phyloP scores from a whole-genome alignment of 2,797 vertebrate genomes.

The Toxotes lorentzi region DNA sequence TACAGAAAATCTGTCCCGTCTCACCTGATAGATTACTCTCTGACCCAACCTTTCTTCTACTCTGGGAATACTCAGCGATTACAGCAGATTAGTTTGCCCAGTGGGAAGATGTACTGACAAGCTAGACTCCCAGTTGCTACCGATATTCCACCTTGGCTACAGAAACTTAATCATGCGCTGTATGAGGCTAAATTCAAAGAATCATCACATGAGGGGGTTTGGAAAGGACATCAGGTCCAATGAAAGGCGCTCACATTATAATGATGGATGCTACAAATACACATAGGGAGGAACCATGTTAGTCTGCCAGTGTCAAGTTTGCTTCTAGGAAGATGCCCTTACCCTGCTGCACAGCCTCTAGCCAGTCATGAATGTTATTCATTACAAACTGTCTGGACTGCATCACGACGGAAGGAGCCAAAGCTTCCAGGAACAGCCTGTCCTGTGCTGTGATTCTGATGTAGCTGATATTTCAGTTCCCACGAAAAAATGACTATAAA shows the following conservation, averaged over 20 bases:
- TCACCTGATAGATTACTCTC: slow-evolving; percentile 38
- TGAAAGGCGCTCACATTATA: slow-evolving; percentile 15
- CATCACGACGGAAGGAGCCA: slow-evolving; percentile 41
- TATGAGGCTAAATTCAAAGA: slow-evolving; percentile 21
- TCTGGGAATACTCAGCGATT: slow-evolving; percentile 2
- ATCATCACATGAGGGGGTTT: slow-evolving; percentile 21
- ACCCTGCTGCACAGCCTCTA: slow-evolving; percentile 2
- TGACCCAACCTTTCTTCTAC: slow-evolving; percentile 12
- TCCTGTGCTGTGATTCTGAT: slow-evolving; percentile 35
- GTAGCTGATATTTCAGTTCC: slow-evolving; percentile 2
- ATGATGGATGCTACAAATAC: slow-evolving; percentile 24
- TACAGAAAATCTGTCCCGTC: slow-evolving; percentile 24
- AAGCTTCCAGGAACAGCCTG: slow-evolving; percentile 53
- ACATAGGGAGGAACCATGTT: slow-evolving; percentile 28
- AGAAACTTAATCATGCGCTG: slow-evolving; percentile 6
- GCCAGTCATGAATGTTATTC: slow-evolving; percentile 35
- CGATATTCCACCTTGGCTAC: slow-evolving; percentile 17
- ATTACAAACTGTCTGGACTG: slow-evolving; percentile 46
- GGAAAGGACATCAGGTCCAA: slow-evolving; percentile 40
- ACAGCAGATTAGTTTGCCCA: slow-evolving; percentile 14
- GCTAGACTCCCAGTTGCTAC: neutral
- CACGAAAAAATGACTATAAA: neutral
- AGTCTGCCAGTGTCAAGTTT: slow-evolving; percentile 58
- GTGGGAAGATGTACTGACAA: neutral
- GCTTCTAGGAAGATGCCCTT: slow-evolving; percentile 67